A percentile compares a stretch with the other conserved stretches of the same genome.
These are phyloP conservation scores for Agelastica alni DNA, from an alignment of 2,888 invertebrate species.

Conservation along the genomic window DNA sequence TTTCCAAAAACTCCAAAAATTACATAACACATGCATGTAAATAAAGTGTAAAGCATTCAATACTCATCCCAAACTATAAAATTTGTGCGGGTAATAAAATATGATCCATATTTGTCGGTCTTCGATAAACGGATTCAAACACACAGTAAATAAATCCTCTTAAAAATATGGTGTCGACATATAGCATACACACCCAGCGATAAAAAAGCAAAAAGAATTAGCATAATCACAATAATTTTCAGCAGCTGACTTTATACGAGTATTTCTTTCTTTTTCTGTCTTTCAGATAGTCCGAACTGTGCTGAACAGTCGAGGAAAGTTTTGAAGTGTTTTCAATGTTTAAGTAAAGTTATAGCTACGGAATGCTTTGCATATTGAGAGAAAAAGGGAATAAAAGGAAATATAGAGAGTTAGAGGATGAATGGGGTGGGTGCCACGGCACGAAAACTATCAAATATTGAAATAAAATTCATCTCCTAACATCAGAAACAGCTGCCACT, in stretches of 20 bases:
- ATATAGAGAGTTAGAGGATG: slow-evolving; percentile 35
- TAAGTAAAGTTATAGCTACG: slow-evolving; percentile 56
- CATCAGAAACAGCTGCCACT: slow-evolving; percentile 59
- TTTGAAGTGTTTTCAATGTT: slow-evolving; percentile 57
- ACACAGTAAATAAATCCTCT: slow-evolving; percentile 31
- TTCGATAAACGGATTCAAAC: slow-evolving; percentile 18
- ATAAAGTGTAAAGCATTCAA: no score
- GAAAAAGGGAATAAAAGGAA: slow-evolving; percentile 34
- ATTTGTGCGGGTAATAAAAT: no score
- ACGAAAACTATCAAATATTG: slow-evolving; percentile 60
- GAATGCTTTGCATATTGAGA: slow-evolving; percentile 58
- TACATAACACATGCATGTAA: no score
- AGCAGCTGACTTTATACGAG: slow-evolving; percentile 66
- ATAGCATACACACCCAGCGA: slow-evolving; percentile 37
- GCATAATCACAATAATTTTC: slow-evolving; percentile 68
- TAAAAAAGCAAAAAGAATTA: slow-evolving; percentile 59
- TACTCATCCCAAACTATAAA: no score
- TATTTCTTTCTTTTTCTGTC: slow-evolving; percentile 60
- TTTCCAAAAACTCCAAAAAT: no score
- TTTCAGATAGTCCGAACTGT: slow-evolving; percentile 37
- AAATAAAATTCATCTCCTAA: slow-evolving; percentile 60
- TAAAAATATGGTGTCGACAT: slow-evolving; percentile 38
- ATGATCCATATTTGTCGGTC: slow-evolving; percentile 4
- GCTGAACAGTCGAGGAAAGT: slow-evolving; percentile 50
- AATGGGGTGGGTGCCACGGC: slow-evolving; percentile 48